Percentiles rank a stretch among this genome's conserved stretches.
Evolutionary conservation across 2,797 vertebrate genomes (phyloP).

Genomic region (Tokudaia muenninki): DNA sequence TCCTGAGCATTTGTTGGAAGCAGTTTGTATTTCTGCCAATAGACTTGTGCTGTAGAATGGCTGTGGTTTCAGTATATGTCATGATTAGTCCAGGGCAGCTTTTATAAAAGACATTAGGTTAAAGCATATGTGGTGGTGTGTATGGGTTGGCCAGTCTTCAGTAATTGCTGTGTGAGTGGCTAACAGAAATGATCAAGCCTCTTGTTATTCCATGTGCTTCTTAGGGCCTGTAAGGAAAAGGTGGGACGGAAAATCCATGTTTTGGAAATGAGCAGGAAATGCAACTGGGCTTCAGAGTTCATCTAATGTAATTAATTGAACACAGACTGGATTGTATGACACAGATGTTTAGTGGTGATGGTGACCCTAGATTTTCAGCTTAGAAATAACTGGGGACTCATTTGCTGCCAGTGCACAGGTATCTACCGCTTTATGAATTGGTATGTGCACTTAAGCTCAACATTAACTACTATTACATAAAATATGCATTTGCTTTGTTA

Average conservation of each 20-base stretch:
- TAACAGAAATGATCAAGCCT: slow-evolving; percentile 33
- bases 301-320: neutral
- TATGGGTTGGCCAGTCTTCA: neutral
- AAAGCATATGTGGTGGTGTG: too few species aligned
- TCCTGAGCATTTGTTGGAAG: slow-evolving; percentile 28
- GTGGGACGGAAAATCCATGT: neutral
- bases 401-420: neutral
- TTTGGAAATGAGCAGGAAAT: neutral
- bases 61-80: neutral
- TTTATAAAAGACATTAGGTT: neutral
- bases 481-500: slow-evolving; percentile 68
- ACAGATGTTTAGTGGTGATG: neutral
- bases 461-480: neutral
- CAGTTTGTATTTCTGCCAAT: slow-evolving; percentile 36
- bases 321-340: neutral
- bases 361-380: slow-evolving; percentile 32
- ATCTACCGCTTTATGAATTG: neutral
- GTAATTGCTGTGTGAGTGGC: neutral
- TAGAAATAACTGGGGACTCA: neutral
- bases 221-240: slow-evolving; percentile 4
- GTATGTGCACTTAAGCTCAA: neutral
- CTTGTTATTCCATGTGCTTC: slow-evolving; percentile 12
- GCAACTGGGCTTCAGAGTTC: neutral
- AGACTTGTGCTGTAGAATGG: slow-evolving; percentile 24
- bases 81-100: neutral